These are phyloP conservation scores for Syrrhaptes paradoxus DNA, from an alignment of 2,113 vertebrate genomes.

Conservation along the genomic window DNA sequence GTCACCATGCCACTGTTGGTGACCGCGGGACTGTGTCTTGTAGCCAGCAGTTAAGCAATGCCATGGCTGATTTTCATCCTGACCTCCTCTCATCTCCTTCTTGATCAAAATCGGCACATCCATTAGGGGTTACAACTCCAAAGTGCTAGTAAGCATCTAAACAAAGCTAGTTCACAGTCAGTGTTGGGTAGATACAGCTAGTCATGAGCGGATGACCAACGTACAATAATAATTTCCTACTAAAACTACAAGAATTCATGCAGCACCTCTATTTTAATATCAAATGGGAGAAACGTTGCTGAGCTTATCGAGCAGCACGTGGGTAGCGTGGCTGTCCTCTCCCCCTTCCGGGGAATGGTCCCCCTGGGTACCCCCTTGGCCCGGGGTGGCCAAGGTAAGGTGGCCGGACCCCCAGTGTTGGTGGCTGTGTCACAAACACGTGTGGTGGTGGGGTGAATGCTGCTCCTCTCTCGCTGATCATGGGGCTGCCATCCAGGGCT, in stretches of 20 bases:
- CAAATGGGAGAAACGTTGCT: neutral
- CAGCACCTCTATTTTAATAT: neutral
- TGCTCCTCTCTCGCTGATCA: conserved; percentile 71
- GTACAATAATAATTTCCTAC: neutral
- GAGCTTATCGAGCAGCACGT: neutral
- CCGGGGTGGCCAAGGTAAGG: conserved; percentile 64
- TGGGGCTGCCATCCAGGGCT: conserved; percentile 50
- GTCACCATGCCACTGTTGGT: accelerated
- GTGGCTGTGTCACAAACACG: conserved; percentile 66
- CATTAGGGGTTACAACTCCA: neutral
- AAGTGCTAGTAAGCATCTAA: neutral
- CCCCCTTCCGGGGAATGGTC: conserved; percentile 13
- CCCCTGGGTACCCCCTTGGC: neutral
- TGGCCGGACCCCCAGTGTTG: neutral
- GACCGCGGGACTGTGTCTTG: neutral
- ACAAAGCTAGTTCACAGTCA: neutral
- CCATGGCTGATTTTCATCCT: neutral
- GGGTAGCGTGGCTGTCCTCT: conserved; percentile 51
- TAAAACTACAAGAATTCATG: neutral
- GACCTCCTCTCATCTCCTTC: accelerated
- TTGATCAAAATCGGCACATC: accelerated
- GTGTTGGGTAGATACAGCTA: neutral
- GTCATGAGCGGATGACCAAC: accelerated
- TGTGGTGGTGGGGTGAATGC: conserved; percentile 43
- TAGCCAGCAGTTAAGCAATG: neutral